phyloP scores from a whole-genome alignment of 2,888 invertebrate species.

The Eupeodes latifasciatus region DNA sequence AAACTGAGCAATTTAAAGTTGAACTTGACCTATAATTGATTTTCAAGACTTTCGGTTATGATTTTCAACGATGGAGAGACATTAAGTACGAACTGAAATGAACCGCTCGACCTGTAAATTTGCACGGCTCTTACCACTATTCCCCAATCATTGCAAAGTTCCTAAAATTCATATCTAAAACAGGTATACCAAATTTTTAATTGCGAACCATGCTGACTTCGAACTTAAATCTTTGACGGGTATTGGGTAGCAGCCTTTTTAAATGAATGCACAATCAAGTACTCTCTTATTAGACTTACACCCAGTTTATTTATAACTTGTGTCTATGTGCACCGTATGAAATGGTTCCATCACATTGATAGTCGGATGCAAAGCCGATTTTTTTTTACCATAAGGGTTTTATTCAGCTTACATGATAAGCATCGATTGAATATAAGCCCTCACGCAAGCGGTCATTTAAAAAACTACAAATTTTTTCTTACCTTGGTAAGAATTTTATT shows the following conservation, averaged over 20 bases:
- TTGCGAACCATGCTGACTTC: conserved; percentile 7
- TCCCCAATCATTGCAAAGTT: neutral
- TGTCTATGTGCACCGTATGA: neutral
- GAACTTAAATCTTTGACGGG: conserved; percentile 25
- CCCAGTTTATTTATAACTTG: conserved; percentile 9
- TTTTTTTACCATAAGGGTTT: neutral
- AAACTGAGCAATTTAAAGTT: too few species aligned
- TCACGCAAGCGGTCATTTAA: conserved; percentile 23
- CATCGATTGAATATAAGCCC: neutral
- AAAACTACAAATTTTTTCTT: conserved; percentile 17
- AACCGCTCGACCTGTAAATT: neutral
- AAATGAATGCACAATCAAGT: conserved; percentile 25
- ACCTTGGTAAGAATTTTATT: conserved; percentile 19
- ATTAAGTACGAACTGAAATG: conserved; percentile 1
- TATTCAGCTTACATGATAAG: neutral
- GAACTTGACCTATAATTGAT: too few species aligned
- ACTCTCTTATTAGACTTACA: conserved; percentile 20
- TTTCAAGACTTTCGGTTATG: conserved; percentile 14
- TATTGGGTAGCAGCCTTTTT: conserved; percentile 21
- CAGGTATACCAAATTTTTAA: conserved; percentile 8
- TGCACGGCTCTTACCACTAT: neutral
- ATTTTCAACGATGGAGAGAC: conserved; percentile 20
- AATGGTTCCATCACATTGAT: too few species aligned
- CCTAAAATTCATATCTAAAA: conserved; percentile 5
- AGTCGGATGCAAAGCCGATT: too few species aligned